Conservation (phyloP, 2,113 vertebrate genomes). For the Hydrochoerus hydrochaeris region DNA sequence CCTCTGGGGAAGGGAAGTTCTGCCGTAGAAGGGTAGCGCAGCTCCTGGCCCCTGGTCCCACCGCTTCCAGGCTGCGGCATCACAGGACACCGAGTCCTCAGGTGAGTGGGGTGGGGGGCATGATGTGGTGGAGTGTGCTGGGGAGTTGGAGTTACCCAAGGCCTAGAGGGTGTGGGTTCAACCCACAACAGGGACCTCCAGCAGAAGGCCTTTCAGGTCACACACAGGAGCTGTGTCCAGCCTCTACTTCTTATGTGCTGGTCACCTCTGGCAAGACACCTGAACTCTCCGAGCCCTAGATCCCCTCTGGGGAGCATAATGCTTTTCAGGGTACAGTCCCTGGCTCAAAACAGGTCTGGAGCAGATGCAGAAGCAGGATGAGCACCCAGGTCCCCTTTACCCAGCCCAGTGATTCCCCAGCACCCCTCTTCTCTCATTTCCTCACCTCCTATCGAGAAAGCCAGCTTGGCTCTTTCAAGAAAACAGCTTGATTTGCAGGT, state of each 20-base stretch:
- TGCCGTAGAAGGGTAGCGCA: background rate
- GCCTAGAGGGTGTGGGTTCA: background rate
- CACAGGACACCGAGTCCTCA: background rate
- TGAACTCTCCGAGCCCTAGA: background rate
- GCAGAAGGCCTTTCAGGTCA: background rate
- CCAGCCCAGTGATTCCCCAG: background rate
- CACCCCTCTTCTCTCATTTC: background rate
- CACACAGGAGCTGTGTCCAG: background rate
- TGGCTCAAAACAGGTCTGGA: background rate
- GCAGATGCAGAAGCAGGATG: background rate
- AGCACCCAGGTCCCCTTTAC: background rate
- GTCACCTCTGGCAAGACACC: background rate
- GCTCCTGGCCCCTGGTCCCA: background rate
- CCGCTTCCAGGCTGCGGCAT: background rate
- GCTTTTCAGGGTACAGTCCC: background rate
- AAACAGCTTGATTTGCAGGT: background rate
- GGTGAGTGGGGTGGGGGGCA: slow-evolving; percentile 52
- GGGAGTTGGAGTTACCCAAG: background rate
- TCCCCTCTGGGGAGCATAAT: background rate
- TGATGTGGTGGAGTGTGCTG: accelerated
- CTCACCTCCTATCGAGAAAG: accelerated
- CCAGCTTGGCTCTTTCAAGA: background rate
- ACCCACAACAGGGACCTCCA: background rate
- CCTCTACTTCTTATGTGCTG: background rate
- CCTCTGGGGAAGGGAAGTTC: slow-evolving; percentile 54